A percentile compares a stretch with the other conserved stretches of the same genome.
phyloP scores from a whole-genome alignment of 2,113 vertebrate genomes.

The Thermophis baileyi region DNA sequence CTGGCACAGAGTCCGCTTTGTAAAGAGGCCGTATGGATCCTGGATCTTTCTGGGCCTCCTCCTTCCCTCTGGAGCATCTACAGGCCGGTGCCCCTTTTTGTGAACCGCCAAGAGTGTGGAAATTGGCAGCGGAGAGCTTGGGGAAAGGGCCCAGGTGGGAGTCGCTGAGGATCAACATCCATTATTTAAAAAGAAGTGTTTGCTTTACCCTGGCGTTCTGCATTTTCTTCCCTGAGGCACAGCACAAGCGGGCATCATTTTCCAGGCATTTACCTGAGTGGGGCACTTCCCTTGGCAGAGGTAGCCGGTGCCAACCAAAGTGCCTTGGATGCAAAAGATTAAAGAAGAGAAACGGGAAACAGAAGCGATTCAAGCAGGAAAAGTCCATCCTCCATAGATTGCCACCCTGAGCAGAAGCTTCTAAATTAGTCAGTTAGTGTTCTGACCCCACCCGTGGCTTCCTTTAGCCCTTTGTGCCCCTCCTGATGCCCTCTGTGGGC shows the following conservation, averaged over 20 bases:
- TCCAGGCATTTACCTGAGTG: no score
- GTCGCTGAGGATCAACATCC: not conserved
- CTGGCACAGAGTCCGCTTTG: not conserved
- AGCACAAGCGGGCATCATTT: not conserved
- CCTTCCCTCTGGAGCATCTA: not conserved
- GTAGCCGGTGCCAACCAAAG: not conserved
- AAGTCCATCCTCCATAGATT: not conserved
- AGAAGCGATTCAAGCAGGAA: not conserved
- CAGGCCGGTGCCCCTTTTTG: not conserved
- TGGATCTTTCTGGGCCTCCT: not conserved
- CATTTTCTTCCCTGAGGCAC: not conserved
- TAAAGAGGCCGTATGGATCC: not conserved
- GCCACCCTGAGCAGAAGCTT: not conserved
- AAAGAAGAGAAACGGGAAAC: not conserved
- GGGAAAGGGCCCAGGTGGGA: no score
- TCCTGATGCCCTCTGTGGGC: not conserved
- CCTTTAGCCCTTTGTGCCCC: not conserved
- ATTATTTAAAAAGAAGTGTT: not conserved
- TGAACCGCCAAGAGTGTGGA: not conserved
- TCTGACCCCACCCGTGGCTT: not conserved
- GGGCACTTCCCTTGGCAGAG: not conserved
- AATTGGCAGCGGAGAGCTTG: not conserved
- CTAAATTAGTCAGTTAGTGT: not conserved
- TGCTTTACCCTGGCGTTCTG: not conserved
- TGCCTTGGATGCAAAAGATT: no score